phyloP scores from a whole-genome alignment of 1,140 invertebrate genomes.

The Centruroides vittatus region DNA sequence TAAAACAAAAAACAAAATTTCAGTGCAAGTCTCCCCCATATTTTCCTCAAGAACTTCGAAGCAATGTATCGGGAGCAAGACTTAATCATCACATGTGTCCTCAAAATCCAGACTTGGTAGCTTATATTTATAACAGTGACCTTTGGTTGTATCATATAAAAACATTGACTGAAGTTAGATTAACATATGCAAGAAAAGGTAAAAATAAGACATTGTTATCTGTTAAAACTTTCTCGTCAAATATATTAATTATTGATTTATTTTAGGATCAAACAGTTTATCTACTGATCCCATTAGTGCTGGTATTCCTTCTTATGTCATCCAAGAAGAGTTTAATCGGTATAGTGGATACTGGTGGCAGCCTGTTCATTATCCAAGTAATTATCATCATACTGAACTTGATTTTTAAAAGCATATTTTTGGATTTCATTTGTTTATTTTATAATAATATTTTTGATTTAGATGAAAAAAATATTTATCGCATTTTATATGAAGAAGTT shows the following conservation, averaged over 20 bases:
- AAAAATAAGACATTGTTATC: background rate
- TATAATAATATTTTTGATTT: no score
- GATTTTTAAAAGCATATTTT: background rate
- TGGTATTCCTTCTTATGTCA: constrained; percentile 90
- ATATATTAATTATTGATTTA: no score
- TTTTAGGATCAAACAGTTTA: constrained; percentile 25
- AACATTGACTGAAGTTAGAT: constrained; percentile 29
- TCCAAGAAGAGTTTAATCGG: constrained; percentile 94
- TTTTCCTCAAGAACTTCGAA: constrained; percentile 23
- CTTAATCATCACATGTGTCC: constrained; percentile 87
- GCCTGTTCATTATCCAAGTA: constrained; percentile 48
- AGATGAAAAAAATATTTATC: constrained; percentile 36
- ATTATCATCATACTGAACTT: background rate
- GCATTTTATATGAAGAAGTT: constrained; percentile 90
- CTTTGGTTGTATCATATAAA: constrained; percentile 70
- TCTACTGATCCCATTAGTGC: constrained; percentile 72
- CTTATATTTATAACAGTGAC: constrained; percentile 79
- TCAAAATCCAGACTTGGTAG: constrained; percentile 65
- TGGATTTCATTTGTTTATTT: no score
- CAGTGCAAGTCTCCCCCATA: constrained; percentile 14
- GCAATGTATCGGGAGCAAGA: constrained; percentile 42
- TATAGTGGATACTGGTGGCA: constrained; percentile 98
- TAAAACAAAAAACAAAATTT: no score
- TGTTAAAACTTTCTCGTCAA: no score
- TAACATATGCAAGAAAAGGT: constrained; percentile 16